phyloP scores from a whole-genome alignment of 1,140 invertebrate species.

The Chrysomallon squamiferum region DNA sequence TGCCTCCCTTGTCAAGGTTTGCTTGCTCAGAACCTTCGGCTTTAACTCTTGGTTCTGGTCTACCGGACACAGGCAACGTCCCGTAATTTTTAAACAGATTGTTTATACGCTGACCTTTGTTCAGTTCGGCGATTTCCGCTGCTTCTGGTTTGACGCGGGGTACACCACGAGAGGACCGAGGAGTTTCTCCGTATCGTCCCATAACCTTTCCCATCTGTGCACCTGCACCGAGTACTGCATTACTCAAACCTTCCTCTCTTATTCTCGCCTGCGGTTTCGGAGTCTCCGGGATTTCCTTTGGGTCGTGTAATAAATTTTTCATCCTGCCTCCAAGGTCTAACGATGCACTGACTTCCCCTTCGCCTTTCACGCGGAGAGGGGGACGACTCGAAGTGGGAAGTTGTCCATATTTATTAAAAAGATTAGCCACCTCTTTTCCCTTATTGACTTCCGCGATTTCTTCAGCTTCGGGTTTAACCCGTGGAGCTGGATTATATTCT shows the following conservation, averaged over 20 bases:
- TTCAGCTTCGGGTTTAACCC: slow-evolving; percentile 47
- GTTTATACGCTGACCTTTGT: slow-evolving; percentile 46
- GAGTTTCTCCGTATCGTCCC: slow-evolving; percentile 41
- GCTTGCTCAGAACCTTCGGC: slow-evolving; percentile 48
- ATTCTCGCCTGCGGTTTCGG: slow-evolving; percentile 33
- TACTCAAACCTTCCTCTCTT: slow-evolving; percentile 42
- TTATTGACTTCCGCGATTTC: slow-evolving; percentile 43
- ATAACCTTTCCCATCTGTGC: slow-evolving; percentile 45
- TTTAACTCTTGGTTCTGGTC: slow-evolving; percentile 49
- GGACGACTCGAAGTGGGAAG: slow-evolving; percentile 35
- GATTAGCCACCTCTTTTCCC: slow-evolving; percentile 33
- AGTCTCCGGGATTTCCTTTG: slow-evolving; percentile 20
- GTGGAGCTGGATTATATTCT: slow-evolving; percentile 18
- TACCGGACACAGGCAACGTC: slow-evolving; percentile 23
- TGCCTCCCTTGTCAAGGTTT: slow-evolving; percentile 47
- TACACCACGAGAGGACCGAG: slow-evolving; percentile 35
- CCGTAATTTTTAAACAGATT: slow-evolving; percentile 48
- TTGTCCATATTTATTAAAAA: slow-evolving; percentile 46
- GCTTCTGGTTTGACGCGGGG: slow-evolving; percentile 57
- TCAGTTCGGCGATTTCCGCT: slow-evolving; percentile 41
- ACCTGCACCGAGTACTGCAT: slow-evolving; percentile 36
- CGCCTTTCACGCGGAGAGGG: slow-evolving; percentile 48
- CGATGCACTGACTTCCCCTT: slow-evolving; percentile 44
- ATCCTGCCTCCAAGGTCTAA: slow-evolving; percentile 43
- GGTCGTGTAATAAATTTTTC: slow-evolving; percentile 34